These are phyloP conservation scores for Chymomyza procnemis DNA, from an alignment of 2,888 invertebrate genomes.

Conservation along the genomic window DNA sequence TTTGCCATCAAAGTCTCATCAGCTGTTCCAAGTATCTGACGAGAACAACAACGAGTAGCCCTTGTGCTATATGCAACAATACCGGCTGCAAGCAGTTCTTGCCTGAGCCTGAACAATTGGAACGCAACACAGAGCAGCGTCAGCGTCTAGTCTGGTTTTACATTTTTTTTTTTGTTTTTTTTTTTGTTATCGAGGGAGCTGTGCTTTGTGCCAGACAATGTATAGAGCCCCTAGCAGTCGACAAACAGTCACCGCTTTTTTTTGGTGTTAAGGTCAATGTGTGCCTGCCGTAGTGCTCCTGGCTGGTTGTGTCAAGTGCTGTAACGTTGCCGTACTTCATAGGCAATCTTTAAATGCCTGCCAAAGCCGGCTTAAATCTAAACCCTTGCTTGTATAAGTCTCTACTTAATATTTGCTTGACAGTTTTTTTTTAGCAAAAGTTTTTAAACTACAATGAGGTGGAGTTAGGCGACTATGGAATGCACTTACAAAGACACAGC, in stretches of 20 bases:
- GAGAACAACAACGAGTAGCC: not conserved
- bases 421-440: not conserved
- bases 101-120: not conserved
- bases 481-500: too few relatives aligned
- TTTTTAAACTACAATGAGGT: not conserved
- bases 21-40: not conserved
- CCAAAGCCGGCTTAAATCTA: not conserved
- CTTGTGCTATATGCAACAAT: not conserved
- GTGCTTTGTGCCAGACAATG: not conserved
- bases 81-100: not conserved
- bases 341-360: not conserved
- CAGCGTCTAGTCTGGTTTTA: slow-evolving; percentile 1
- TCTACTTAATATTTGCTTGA: too few relatives aligned
- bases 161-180: not conserved
- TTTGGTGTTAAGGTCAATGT: slow-evolving; percentile 18
- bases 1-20: not conserved
- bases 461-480: too few relatives aligned
- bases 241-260: not conserved
- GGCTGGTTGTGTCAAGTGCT: not conserved
- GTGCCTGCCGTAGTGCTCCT: not conserved
- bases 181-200: not conserved
- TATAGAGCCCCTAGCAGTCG: not conserved
- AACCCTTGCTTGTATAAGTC: not conserved
- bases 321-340: not conserved
- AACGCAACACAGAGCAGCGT: not conserved